Base-by-base conservation (phyloP, 2,888 invertebrate species). In the Clanis bilineata region DNA sequence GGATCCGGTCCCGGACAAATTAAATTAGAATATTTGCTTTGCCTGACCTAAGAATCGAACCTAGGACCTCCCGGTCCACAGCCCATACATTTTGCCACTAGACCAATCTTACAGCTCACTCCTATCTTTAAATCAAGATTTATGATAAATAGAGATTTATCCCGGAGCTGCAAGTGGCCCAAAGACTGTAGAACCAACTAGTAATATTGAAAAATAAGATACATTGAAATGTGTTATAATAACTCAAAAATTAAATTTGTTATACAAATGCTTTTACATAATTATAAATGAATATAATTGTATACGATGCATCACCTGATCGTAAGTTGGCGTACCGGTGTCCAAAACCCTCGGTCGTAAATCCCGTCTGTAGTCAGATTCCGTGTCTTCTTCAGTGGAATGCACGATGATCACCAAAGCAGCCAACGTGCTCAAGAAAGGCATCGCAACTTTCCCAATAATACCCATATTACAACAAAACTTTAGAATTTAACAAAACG, bases 361-460 rank as follows among this genome's bases (percentile, higher is more conserved):
- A 38, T 82, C 86, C 39, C 81, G 76, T 62, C 79, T 74, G 61
- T 82, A 82, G n/a, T 83, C 82, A 54, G 71, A 70, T 61, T 85
- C 85, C 63, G 80, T 72, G 44, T 87, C 84, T 65, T 90, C 90
- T 66, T 92, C 90, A 3, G 87, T 85, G 28, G 90, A 85, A 69
- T 90, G 82, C 68, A 88, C 92, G 66, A 92, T 88, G 64, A 92
- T 90, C 72, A 92, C 89, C 81, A 92, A 72, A 66, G 91, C 92
- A 67, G 92, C 92, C 73, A 92, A 74, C 76, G 89, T 91, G 78
- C 90, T 89, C 74, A 92, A 74, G 71, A 91, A 80, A 64, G 88
- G 84, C 91, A 92, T 92, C 64, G 77, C 77, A 73, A 59, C 67
- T 74, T 68, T 85, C 85, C 83, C 82, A 79, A 73, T 78, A 70